These are phyloP conservation scores for Crax fasciolata DNA, from an alignment of 2,797 vertebrate genomes.

Conservation along the genomic window DNA sequence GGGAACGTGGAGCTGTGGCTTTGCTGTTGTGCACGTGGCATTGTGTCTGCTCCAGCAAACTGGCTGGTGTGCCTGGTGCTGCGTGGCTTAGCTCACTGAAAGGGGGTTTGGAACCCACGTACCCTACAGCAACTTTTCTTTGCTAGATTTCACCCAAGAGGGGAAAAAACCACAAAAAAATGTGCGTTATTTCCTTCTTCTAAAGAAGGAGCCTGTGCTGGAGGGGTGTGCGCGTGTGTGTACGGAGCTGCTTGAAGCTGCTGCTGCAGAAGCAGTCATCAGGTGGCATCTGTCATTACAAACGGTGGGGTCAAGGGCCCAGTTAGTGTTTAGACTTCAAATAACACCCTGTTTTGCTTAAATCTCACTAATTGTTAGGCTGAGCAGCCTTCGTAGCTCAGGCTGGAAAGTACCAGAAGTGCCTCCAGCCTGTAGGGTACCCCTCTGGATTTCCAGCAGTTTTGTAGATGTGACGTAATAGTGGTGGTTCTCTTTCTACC, in stretches of 20 bases:
- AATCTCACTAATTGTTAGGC: neutral
- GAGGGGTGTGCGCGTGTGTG: fast-evolving
- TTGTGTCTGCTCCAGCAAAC: neutral
- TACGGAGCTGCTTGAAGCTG: neutral
- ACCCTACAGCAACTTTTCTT: fast-evolving
- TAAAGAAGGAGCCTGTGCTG: neutral
- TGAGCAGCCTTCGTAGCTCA: neutral
- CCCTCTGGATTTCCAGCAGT: neutral
- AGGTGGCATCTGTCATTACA: neutral
- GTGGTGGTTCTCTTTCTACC: neutral
- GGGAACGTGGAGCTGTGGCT: neutral
- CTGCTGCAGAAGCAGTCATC: neutral
- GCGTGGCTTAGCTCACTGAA: neutral
- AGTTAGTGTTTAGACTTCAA: neutral
- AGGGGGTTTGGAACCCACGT: neutral
- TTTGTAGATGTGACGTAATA: no score
- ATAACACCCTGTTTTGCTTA: neutral
- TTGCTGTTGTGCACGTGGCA: neutral
- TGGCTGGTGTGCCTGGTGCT: fast-evolving
- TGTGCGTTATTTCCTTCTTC: neutral
- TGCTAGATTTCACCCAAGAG: neutral
- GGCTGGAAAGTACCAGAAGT: neutral
- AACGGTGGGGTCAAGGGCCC: neutral
- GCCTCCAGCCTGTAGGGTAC: neutral
- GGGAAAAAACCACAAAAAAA: neutral